These are phyloP conservation scores for Phenganax subtilis DNA, from an alignment of 92 coral and sea anemone genomes.

Conservation along the genomic window DNA sequence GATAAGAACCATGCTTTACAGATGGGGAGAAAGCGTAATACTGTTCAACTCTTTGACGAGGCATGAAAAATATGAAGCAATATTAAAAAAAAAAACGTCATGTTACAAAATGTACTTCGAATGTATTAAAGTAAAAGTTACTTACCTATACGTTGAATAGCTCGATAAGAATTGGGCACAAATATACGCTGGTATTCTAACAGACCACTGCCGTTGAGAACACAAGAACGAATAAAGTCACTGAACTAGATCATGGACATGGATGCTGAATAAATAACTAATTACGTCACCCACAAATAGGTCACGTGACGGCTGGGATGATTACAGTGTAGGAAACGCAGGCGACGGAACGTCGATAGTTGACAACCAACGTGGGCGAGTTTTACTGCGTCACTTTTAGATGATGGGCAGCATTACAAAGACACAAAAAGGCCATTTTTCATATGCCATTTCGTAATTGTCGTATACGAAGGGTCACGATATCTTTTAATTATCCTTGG, in stretches of 20 bases:
- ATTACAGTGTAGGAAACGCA: no score
- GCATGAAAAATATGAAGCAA: no score
- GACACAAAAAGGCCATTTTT: not conserved
- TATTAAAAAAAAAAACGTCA: no score
- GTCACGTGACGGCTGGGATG: no score
- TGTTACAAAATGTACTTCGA: not conserved
- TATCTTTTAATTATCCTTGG: not conserved
- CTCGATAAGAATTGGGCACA: not conserved
- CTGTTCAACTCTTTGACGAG: no score
- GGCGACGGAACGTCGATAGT: no score
- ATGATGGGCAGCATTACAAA: no score
- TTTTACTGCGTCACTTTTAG: no score
- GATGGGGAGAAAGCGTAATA: no score
- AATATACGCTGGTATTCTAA: slow-evolving; percentile 11
- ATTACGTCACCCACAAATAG: not conserved
- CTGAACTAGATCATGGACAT: not conserved
- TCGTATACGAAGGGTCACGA: not conserved
- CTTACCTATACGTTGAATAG: not conserved
- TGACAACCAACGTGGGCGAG: no score
- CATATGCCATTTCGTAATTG: not conserved
- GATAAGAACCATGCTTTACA: no score
- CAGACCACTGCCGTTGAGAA: slow-evolving; percentile 38
- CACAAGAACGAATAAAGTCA: not conserved
- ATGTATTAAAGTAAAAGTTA: not conserved
- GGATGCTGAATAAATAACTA: not conserved